Conservation (phyloP, 2,113 vertebrate species). For the Neolamprologus caudopunctatus region DNA sequence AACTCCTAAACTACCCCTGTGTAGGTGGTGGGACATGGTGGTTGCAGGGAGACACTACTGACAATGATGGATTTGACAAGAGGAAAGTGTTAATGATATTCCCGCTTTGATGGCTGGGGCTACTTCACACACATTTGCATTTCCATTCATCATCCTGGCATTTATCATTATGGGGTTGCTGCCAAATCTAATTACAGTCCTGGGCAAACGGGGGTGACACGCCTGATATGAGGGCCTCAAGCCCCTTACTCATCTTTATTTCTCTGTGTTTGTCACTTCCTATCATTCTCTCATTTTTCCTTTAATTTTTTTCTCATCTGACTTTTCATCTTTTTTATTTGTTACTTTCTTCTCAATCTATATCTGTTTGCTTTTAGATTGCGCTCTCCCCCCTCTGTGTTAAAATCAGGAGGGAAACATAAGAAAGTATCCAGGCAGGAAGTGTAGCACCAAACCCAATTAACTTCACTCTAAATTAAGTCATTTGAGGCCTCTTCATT, state of each 20-base stretch:
- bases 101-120: constrained; percentile 81
- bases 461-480: constrained; percentile 85
- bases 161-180: constrained; percentile 90
- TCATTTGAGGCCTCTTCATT: constrained; percentile 79
- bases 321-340: constrained; percentile 11
- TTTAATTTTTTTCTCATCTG: constrained; percentile 30
- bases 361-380: constrained; percentile 30
- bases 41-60: constrained; percentile 72
- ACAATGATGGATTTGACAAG: constrained; percentile 94
- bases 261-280: constrained; percentile 44
- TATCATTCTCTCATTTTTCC: constrained; percentile 29
- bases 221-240: constrained; percentile 75
- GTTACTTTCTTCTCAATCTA: constrained; percentile 14
- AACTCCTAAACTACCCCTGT: constrained; percentile 45
- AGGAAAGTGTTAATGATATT: constrained; percentile 94
- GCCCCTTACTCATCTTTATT: constrained; percentile 67
- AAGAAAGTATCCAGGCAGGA: constrained; percentile 80
- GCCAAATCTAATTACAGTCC: constrained; percentile 99
- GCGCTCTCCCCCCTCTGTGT: background rate
- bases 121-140: constrained; percentile 92
- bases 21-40: constrained; percentile 67
- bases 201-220: constrained; percentile 78
- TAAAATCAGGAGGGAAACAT: constrained; percentile 63
- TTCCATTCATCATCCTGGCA: constrained; percentile 94
- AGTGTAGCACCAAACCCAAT: constrained; percentile 87